Evolutionary conservation across 2,797 vertebrate species (phyloP), one percentile per base, ranked within the genome.

Genomic region (Columba guinea): DNA sequence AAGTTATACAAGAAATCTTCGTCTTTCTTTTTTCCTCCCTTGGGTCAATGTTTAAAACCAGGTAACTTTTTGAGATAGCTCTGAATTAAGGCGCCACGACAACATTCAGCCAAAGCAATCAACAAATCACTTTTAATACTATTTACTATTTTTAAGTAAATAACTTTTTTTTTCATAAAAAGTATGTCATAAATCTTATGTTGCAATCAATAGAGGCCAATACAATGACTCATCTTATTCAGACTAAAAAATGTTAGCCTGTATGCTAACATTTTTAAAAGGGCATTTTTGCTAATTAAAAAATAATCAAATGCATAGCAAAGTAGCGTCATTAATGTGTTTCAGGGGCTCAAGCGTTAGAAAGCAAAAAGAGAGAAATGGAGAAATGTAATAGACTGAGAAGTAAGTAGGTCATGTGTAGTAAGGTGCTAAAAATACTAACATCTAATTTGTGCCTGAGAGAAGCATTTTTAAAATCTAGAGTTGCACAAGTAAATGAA

Each of bases 361-460:
- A 84, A 92, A 80, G 16, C 1, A 44, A 18, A 88, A 67, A 24
- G 63, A 39, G 39, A 39, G 39, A 39, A 39, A 39, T 39, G 39
- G 5, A 68, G 3, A 89, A 77, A 85, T n/a, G 30, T 68, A 35
- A 49, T 2, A 0, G 48, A 79, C 55, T 44, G 21, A 90, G 84
- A 95, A 95, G 34, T 73, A 95, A 90, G 81, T 94, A 92, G 95
- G 91, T 93, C 92, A 86, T 23, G 48, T 91, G 75, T 28, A 78
- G 30, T 48, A n/a, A 91, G 80, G 65, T 78, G 51, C 35, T 88
- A 94, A 94, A 93, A 86, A 82, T 46, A 62, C 69, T 69, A 73
- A 69, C 49, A 78, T 73, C 73, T 94, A 65, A 93, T 78, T 67
- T 86, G 87, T 74, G 55, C 35, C 51, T 35, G 37, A 77, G 22